phyloP scores from a whole-genome alignment of 2,113 vertebrate species.

The Ciconia maguari region DNA sequence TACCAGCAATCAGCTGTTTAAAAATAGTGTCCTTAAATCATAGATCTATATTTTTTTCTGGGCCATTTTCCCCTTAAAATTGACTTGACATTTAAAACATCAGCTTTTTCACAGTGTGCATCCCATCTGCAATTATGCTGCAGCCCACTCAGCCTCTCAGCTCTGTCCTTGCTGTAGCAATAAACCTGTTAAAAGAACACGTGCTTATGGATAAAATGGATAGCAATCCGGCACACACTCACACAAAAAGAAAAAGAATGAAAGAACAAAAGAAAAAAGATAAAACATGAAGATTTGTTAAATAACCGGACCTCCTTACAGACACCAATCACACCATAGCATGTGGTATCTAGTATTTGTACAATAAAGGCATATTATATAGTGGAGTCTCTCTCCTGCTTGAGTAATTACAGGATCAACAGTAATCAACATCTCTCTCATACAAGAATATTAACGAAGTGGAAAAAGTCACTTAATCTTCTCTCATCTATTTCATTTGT shows the following conservation, averaged over 20 bases:
- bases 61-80: conserved; percentile 52
- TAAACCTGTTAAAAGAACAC: conserved; percentile 24
- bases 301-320: neutral
- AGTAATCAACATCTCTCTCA: neutral
- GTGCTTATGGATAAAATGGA: neutral
- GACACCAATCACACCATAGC: neutral
- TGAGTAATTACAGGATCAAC: neutral
- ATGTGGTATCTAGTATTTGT: neutral
- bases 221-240: neutral
- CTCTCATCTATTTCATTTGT: neutral
- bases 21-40: conserved; percentile 43
- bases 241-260: neutral
- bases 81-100: conserved; percentile 70
- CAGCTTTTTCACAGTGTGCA: conserved; percentile 57
- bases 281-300: neutral
- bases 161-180: neutral
- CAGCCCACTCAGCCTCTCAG: conserved; percentile 42
- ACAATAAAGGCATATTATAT: neutral
- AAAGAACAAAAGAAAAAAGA: neutral
- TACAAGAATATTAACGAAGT: neutral
- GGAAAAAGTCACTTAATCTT: neutral
- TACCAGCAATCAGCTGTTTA: conserved; percentile 51
- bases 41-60: conserved; percentile 31
- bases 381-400: neutral
- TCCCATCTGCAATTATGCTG: conserved; percentile 51